Base-by-base conservation (phyloP, 2,888 invertebrate species). In the Andricus quercusramuli region DNA sequence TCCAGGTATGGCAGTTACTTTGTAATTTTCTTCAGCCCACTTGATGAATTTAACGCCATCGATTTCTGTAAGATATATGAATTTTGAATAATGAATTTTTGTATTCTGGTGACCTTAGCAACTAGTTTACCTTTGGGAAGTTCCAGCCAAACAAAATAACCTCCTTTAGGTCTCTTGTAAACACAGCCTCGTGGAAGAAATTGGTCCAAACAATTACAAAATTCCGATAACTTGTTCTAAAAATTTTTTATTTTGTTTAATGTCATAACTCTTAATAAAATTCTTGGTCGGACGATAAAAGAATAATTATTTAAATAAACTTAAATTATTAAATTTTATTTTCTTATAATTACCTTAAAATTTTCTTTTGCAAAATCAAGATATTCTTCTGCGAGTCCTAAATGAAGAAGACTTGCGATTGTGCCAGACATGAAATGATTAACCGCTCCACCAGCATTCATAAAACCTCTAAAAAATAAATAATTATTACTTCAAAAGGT, bases 71-170 rank as follows among this genome's bases (percentile, higher is more conserved):
- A 79, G 76, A 80, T 47, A 70, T 77, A 29, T 62, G 44, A 62
- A 37, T 13, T 13, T 41, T 13, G 2, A 41, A 41, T 41, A 41
- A 41, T 0, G 13, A 41, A 37, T 37, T 8, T 51, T 51, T 8
- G 2, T 59, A 51, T 41, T 2, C 29, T 37, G 22, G 64, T 79
- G 29, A 41, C 13, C 13, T n/a, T 37, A 62, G 41, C 59, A 62
- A 37, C 13, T 66, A 5, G 22, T 41, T 82, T 85, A 90, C 92
- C 89, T 83, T 88, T 84, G 0, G 95, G 95, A 67, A 95, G 89
- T 82, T 91, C 90, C 77, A 95, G 90, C 95, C 95, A 95, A 67
- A 95, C 89, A 83, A 95, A 95, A 86, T 94, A 95, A 15, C 95
- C 95, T 2, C 95, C 95, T 83, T 88, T 83, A 6, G 94, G 94